Conservation (phyloP, 2,113 vertebrate species). For the Cephalopterus ornatus region DNA sequence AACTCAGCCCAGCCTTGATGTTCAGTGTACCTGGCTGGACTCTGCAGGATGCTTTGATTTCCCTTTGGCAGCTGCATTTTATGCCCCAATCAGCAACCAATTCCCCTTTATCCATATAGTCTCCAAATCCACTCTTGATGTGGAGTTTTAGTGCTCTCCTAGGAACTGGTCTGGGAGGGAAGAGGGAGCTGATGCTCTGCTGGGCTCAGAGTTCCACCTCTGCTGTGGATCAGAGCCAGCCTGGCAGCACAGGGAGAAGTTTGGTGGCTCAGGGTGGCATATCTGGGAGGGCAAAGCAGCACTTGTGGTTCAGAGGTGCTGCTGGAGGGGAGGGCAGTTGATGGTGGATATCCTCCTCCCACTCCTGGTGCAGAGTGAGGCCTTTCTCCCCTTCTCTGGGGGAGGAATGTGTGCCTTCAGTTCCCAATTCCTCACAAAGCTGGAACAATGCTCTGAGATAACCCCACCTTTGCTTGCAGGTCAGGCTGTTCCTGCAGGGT, state of each 20-base stretch:
- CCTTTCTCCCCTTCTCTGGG: background rate
- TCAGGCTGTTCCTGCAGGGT: conserved; percentile 86
- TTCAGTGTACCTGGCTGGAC: background rate
- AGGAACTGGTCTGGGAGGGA: background rate
- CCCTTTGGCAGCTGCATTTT: background rate
- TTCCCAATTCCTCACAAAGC: fast-evolving
- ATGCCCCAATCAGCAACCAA: background rate
- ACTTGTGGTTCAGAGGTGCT: background rate
- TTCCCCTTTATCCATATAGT: background rate
- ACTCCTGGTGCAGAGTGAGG: fast-evolving
- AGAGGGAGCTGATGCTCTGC: background rate
- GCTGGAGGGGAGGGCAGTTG: background rate
- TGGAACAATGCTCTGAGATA: background rate
- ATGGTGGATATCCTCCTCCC: background rate
- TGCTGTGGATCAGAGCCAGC: background rate
- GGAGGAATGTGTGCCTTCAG: background rate
- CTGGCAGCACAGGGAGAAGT: fast-evolving
- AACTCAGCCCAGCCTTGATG: background rate
- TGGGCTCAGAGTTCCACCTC: background rate
- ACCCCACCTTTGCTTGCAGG: conserved; percentile 68
- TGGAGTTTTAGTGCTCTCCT: background rate
- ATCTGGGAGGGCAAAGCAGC: background rate
- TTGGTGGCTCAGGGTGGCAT: background rate
- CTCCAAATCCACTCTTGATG: background rate
- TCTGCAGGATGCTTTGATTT: background rate